Evolutionary conservation across 2,113 vertebrate species (phyloP), one percentile per base, ranked within the genome.

Genomic region (Lepus timidus): DNA sequence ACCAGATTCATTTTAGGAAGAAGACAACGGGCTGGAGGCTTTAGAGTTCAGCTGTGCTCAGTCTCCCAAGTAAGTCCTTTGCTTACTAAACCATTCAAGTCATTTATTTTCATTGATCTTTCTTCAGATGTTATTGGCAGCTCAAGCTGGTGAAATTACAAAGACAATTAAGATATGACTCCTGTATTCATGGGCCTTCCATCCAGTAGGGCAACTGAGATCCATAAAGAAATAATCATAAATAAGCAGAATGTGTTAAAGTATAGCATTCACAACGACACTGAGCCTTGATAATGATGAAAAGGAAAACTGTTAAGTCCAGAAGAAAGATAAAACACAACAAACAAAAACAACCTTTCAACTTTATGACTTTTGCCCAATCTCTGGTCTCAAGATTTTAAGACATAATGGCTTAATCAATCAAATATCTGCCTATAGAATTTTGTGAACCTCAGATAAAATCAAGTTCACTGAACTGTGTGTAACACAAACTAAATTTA

Each of bases 1-100:
- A 61, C 93, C 64, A 83, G 87, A 87, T 93, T 75, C 83, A 85
- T 73, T 93, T 64, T 73, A 68, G 84, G 49, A 94, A 71, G 1
- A 7, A 91, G 31, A 52, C 33, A 78, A 58, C 13, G 31, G 80
- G 71, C 75, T 78, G 55, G 39, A 52, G 90, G 65, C 71, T 81
- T 11, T 64, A 39, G 13, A 70, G 61, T 31, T 64, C 62, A 52
- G 13, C 29, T 81, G 61, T 36, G 62, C 25, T 95, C 68, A 75
- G 49, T 55, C 20, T 82, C 44, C n/a, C 70, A 74, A 23, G 67
- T 20, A 91, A 79, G 73, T 44, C 49, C n/a, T 95, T 83, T 8
- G 39, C 33, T 93, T 23, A 19, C 64, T 70, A 89, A 78, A 58
- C 36, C 92, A 64, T 64, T 58, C 51, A 64, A 82, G 51, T 51